These are phyloP conservation scores for Drosophila pseudotakahashii DNA, from an alignment of 2,888 invertebrate species.

Conservation along the genomic window DNA sequence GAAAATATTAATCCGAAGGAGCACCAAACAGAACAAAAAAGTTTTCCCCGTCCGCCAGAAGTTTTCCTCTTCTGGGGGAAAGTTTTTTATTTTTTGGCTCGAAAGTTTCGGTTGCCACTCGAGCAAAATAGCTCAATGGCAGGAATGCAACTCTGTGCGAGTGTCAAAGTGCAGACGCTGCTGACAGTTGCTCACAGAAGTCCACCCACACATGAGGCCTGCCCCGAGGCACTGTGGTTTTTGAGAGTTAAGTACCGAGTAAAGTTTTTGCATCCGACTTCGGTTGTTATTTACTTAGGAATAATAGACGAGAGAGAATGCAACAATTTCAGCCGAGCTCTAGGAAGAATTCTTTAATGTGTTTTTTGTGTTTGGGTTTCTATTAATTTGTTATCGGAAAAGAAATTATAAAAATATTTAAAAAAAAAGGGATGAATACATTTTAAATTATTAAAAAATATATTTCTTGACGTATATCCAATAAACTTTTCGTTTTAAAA, in stretches of 20 bases:
- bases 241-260: neutral
- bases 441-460: too few species aligned
- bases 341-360: neutral
- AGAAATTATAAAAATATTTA: too few species aligned
- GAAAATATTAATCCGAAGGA: conserved; percentile 61
- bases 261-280: neutral
- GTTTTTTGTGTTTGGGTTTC: neutral
- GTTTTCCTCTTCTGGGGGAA: conserved; percentile 47
- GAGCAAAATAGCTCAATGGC: conserved; percentile 59
- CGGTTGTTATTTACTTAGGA: conserved; percentile 8
- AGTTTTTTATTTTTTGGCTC: conserved; percentile 33
- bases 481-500: too few species aligned
- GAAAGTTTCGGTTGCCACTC: conserved; percentile 33
- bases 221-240: conserved; percentile 25
- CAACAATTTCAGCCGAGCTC: neutral
- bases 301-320: neutral
- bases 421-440: too few species aligned
- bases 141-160: conserved; percentile 38
- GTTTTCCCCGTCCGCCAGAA: conserved; percentile 44
- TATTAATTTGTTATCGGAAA: too few species aligned
- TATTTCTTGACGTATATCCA: too few species aligned
- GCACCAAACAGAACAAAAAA: conserved; percentile 46
- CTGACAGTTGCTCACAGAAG: conserved; percentile 31
- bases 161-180: conserved; percentile 41
- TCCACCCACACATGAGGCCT: conserved; percentile 14